Evolutionary conservation across 2,797 vertebrate genomes (phyloP).

Genomic region (Pseudochaenichthys georgianus): DNA sequence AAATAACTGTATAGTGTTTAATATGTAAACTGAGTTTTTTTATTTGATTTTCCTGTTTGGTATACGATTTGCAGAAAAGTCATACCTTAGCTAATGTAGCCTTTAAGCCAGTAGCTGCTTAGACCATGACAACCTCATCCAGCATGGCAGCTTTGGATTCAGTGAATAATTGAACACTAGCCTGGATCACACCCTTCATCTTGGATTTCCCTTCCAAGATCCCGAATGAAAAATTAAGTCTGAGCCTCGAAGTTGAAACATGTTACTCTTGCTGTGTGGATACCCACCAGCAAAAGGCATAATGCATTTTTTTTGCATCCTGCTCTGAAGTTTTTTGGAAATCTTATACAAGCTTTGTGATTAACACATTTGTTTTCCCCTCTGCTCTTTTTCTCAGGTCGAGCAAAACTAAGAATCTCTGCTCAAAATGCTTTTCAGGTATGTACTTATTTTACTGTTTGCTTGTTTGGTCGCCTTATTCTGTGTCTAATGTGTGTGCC

Average conservation of each 20-base stretch:
- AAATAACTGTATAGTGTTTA: not conserved
- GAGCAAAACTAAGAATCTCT: conserved; percentile 99
- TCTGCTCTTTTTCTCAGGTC: conserved; percentile 84
- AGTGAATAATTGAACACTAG: conserved; percentile 33
- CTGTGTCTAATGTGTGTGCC: not conserved
- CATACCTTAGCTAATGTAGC: not conserved
- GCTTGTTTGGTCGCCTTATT: not conserved
- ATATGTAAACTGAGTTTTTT: not conserved
- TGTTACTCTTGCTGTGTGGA: conserved; percentile 21
- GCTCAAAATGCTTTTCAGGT: conserved; percentile 99
- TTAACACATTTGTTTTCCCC: conserved; percentile 30
- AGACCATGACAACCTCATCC: conserved; percentile 7
- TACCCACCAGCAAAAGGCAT: conserved; percentile 23
- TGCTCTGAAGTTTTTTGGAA: not conserved
- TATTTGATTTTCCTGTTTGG: not conserved
- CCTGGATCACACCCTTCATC: conserved; percentile 11
- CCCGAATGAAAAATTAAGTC: conserved; percentile 19
- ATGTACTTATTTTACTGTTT: conserved; percentile 67
- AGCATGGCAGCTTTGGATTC: conserved; percentile 23
- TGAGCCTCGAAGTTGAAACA: conserved; percentile 4
- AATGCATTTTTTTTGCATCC: not conserved
- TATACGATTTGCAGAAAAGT: conserved; percentile 6
- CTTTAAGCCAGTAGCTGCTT: not conserved
- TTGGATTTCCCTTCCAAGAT: conserved; percentile 4
- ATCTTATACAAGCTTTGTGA: conserved; percentile 5